Base-by-base conservation (phyloP, 2,797 vertebrate species). In the Lutjanus campechanus region DNA sequence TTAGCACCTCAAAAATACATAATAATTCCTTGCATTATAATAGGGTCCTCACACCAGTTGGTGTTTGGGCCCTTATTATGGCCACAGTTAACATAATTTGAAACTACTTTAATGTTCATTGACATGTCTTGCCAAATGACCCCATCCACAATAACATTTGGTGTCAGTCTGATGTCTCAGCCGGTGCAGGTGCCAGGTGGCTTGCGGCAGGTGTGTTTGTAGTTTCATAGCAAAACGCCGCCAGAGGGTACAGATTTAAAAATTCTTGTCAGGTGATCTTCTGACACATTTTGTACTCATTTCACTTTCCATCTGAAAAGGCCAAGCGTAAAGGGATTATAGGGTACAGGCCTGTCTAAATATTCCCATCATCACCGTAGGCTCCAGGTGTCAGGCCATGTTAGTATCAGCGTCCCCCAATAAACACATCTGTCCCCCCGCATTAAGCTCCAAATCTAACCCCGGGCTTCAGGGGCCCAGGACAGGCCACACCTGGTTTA, bases 271-370 rank as follows among this genome's bases (percentile, higher is more conserved):
- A 78, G 79, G 63, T 80, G 66, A 56, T 77, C 86, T 81, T 88
- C 55, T 76, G 47, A 77, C 69, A 78, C 76, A 6, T 84, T 82
- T 83, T 74, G 65, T n/a, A 50, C 77, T 87, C 76, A 76, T 87
- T 88, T 88, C 41, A 81, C 80, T 84, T 80, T 73, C 81, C 74
- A 70, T 91, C 56, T 82, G 54, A 85, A 77, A 89, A 82, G 76
- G 81, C 74, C 67, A 80, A 90, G 83, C 54, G 55, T 83, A 79
- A 91, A 84, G 76, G 83, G 83, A 90, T 89, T 78, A 89, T 63
- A 73, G 77, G 75, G 85, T 83, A 86, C 56, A 56, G 88, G 77
- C 89, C 81, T 86, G 91, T 93, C 91, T 85, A 93, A 91, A 93
- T 92, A 92, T 84, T 84, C 79, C 80, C 82, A 81, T 91, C 87